Evolutionary conservation across 2,888 invertebrate species (phyloP).

Genomic region (Malachius bipustulatus): DNA sequence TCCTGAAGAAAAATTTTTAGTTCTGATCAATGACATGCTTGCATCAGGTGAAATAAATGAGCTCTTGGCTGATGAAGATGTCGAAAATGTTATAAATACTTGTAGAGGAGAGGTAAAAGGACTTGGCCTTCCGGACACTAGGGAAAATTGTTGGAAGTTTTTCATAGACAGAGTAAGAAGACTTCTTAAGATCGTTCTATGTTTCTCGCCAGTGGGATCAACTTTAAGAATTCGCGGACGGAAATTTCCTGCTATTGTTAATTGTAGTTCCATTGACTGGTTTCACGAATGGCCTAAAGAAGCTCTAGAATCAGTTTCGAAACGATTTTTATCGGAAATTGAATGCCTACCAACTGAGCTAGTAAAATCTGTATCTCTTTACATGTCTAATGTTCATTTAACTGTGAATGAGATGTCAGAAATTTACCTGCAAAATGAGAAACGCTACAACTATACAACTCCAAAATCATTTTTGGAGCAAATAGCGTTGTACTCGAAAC

Average conservation of each 20-base stretch:
- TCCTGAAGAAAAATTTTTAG: conserved; percentile 80
- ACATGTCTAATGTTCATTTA: conserved; percentile 85
- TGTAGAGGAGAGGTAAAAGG: conserved; percentile 71
- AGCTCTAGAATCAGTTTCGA: conserved; percentile 81
- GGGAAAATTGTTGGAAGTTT: conserved; percentile 91
- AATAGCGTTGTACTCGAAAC: conserved; percentile 68
- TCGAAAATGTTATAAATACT: conserved; percentile 71
- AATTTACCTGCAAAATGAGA: conserved; percentile 70
- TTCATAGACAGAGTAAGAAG: conserved; percentile 83
- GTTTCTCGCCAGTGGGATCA: conserved; percentile 90
- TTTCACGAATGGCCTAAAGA: conserved; percentile 95
- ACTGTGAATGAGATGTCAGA: conserved; percentile 79
- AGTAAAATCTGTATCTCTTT: conserved; percentile 57
- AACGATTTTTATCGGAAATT: conserved; percentile 67
- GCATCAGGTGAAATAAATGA: conserved; percentile 92
- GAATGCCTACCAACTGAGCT: conserved; percentile 54
- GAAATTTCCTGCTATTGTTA: conserved; percentile 89
- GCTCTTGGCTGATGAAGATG: conserved; percentile 79
- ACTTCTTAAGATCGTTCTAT: conserved; percentile 65
- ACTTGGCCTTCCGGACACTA: conserved; percentile 68
- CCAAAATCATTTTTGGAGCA: conserved; percentile 93
- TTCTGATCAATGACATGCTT: conserved; percentile 84
- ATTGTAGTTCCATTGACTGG: conserved; percentile 91
- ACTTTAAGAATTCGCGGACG: conserved; percentile 76
- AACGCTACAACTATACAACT: conserved; percentile 89